phyloP scores from a whole-genome alignment of 2,113 vertebrate genomes.

The Charina bottae region DNA sequence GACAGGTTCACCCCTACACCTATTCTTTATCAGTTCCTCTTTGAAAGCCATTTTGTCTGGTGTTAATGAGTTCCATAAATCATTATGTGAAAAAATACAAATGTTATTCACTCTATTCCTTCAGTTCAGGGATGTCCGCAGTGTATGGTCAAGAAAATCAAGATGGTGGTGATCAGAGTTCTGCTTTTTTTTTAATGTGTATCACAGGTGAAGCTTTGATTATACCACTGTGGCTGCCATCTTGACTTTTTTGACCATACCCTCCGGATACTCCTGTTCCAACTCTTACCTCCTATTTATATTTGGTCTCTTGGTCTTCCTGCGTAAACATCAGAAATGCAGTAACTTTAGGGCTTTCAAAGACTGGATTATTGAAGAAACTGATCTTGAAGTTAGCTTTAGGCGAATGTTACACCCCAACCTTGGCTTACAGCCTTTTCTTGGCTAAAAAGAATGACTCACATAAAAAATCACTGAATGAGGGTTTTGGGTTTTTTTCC shows the following conservation, averaged over 20 bases:
- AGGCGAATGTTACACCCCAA: constrained; percentile 45
- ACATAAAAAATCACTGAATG: constrained; percentile 70
- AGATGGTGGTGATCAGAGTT: neutral
- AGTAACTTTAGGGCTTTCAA: constrained; percentile 8
- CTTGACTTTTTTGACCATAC: neutral
- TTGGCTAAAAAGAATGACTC: constrained; percentile 68
- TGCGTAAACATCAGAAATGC: neutral
- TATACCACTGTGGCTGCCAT: neutral
- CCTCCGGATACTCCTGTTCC: neutral
- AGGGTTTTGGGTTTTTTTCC: constrained; percentile 51
- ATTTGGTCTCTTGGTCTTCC: neutral
- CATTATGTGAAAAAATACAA: neutral
- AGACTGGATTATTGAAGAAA: constrained; percentile 62
- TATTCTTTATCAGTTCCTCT: neutral
- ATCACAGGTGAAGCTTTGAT: too few species aligned
- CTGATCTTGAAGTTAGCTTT: constrained; percentile 48
- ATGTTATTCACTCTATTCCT: neutral
- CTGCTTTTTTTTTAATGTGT: too few species aligned
- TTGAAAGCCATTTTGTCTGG: neutral
- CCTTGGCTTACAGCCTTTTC: constrained; percentile 45
- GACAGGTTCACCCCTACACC: neutral
- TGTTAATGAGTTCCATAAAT: neutral
- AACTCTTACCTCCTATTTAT: neutral
- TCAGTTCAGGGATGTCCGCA: neutral
- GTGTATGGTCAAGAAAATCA: neutral